Evolutionary conservation across 2,113 vertebrate genomes (phyloP), one percentile per base, ranked within the genome.

Genomic region (Hystrix brachyura): DNA sequence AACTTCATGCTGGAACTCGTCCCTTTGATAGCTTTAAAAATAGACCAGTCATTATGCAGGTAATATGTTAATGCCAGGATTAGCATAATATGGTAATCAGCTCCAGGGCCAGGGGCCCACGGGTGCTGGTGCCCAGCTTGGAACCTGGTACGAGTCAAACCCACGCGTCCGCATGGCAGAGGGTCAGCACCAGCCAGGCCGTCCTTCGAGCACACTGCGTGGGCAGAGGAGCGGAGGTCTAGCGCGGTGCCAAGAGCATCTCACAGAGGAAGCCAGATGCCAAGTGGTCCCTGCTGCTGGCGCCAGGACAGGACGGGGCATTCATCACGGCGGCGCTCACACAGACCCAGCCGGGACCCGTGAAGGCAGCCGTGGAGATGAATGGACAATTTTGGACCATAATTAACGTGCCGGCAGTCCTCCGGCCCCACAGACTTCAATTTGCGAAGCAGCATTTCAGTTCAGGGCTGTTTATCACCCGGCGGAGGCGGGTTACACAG

Each of bases 321-420:
- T 76, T 62, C 89, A 25, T 13, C 93, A 25, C 8, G 5, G 19
- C 2, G 0, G 32, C 10, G 1, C 57, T 13, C n/a, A n/a, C 27
- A 60, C 71, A 8, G 32, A 1, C 3, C 69, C 13, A 0, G 64
- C 65, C 0, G 19, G 83, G 79, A 27, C 53, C 55, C 2, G 5
- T 13, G n/a, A 76, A 71, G 5, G 87, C 72, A 19, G 74, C 27
- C 25, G 80, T 27, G 0, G 62, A 95, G 94, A 95, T 82, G 78
- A 71, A 91, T 74, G 98, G 96, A 84, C 92, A 25, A 46, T 76
- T 96, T 29, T 51, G 98, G 95, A 94, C 93, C 69, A 71, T 86
- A 88, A 97, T 96, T 94, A 95, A 87, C 6, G 11, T 14, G 57
- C 90, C 38, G 76, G 88, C 27, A 46, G 92, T 48, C 88, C 51